Evolutionary conservation across 2,797 vertebrate species (phyloP).

Genomic region (Chromobotia macracanthus): DNA sequence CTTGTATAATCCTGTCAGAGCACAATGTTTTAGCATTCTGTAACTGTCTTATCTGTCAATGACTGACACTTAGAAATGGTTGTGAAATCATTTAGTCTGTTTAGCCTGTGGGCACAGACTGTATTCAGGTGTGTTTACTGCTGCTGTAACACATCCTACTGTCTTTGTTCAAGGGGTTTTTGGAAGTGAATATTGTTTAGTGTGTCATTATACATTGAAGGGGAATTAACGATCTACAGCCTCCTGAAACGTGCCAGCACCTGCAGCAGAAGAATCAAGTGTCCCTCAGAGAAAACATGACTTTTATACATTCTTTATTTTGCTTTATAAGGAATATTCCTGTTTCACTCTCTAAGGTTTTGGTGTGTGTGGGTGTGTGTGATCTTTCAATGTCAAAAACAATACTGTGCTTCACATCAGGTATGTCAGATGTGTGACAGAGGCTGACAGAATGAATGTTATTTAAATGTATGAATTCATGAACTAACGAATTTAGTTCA

Average conservation of each 20-base stretch:
- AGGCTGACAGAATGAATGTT: neutral
- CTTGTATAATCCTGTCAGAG: constrained; percentile 4
- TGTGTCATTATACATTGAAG: neutral
- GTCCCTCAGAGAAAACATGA: constrained; percentile 12
- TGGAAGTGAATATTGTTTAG: neutral
- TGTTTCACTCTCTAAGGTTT: constrained; percentile 24
- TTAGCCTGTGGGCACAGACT: neutral
- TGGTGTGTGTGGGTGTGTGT: constrained; percentile 10
- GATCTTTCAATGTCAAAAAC: constrained; percentile 34
- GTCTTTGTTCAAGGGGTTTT: neutral
- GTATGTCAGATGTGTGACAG: constrained; percentile 2
- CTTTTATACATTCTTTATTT: constrained; percentile 44
- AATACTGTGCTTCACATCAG: neutral
- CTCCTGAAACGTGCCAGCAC: neutral
- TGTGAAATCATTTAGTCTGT: constrained; percentile 6
- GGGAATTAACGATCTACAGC: constrained; percentile 28
- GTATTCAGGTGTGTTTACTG: constrained; percentile 12
- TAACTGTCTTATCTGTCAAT: constrained; percentile 5
- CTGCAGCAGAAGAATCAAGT: neutral
- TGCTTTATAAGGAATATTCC: constrained; percentile 25
- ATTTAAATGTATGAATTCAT: neutral
- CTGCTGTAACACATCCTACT: neutral
- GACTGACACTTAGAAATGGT: neutral
- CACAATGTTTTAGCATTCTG: neutral
- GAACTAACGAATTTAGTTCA: no score